A percentile compares a stretch with the other conserved stretches of the same genome.
Evolutionary conservation across 2,113 vertebrate genomes (phyloP).

Genomic region (Mustela lutreola): DNA sequence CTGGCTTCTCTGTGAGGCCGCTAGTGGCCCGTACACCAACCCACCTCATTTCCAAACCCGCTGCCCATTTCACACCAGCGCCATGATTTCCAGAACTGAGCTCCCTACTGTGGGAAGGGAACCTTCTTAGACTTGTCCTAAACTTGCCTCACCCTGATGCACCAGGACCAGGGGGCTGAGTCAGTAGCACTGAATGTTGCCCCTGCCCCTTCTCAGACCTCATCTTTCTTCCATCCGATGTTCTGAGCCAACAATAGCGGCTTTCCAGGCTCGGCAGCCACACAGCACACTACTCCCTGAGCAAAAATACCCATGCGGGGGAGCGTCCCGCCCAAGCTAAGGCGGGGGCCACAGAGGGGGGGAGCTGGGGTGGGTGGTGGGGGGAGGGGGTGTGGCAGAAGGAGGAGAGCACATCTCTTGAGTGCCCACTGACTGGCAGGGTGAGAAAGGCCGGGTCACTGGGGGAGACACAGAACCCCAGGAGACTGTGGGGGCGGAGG

Average conservation of each 20-base stretch:
- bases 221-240: not conserved
- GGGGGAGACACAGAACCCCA: not conserved
- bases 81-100: not conserved
- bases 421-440: not conserved
- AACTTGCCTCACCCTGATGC: not conserved
- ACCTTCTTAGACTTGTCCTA: not conserved
- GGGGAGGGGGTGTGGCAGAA: not conserved
- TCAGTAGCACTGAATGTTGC: accelerated
- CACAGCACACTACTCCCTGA: not conserved
- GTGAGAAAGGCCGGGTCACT: not conserved
- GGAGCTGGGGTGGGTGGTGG: too few species aligned
- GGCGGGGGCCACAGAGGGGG: not conserved
- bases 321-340: not conserved
- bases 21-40: accelerated
- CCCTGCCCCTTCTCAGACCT: not conserved
- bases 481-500: not conserved
- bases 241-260: not conserved
- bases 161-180: not conserved
- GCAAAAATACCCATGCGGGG: not conserved
- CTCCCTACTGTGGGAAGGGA: not conserved
- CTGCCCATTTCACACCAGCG: accelerated
- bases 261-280: not conserved
- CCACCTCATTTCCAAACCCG: not conserved
- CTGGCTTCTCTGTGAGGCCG: not conserved
- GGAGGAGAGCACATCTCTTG: not conserved